Evolutionary conservation across 2,113 vertebrate species (phyloP).

Genomic region (Silurus meridionalis): DNA sequence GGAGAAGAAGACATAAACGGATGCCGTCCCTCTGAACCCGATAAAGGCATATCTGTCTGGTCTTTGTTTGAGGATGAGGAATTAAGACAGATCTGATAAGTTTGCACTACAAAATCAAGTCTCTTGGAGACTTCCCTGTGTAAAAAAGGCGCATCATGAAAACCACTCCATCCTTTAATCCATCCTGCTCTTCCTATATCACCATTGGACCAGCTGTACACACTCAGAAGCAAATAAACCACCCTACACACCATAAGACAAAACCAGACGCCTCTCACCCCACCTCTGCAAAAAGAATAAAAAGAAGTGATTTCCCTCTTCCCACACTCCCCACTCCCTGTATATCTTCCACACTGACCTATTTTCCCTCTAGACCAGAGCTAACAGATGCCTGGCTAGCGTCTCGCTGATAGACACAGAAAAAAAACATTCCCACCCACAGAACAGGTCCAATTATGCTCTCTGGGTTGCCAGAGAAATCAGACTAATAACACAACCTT

Average conservation of each 20-base stretch:
- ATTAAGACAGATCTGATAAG: background rate
- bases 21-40: background rate
- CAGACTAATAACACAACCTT: background rate
- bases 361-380: slow-evolving; percentile 24
- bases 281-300: background rate
- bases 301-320: background rate
- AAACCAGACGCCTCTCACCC: background rate
- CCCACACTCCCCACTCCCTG: background rate
- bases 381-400: slow-evolving; percentile 21
- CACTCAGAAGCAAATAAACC: background rate
- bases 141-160: background rate
- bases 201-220: background rate
- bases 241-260: slow-evolving; percentile 7
- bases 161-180: background rate
- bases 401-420: slow-evolving; percentile 5
- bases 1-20: background rate
- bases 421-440: background rate
- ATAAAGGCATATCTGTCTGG: background rate
- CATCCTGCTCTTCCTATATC: background rate
- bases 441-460: slow-evolving; percentile 17
- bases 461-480: slow-evolving; percentile 1
- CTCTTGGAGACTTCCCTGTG: background rate
- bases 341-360: slow-evolving; percentile 18
- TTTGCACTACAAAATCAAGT: background rate
- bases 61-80: background rate